phyloP scores from a whole-genome alignment of 2,888 invertebrate species.

The Melanostoma scalare region DNA sequence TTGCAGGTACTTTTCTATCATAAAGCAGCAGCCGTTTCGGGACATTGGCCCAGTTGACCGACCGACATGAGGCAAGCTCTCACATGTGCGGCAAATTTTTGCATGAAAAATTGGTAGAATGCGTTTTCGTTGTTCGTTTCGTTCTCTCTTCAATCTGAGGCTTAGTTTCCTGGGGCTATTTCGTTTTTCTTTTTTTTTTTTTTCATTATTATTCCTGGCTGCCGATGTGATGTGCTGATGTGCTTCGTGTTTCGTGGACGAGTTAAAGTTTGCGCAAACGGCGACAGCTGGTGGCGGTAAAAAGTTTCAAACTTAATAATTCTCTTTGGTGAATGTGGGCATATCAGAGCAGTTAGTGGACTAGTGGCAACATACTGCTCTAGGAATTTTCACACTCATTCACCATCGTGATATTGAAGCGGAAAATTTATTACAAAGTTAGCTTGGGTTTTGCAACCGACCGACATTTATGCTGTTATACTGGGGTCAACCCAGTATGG shows the following conservation, averaged over 20 bases:
- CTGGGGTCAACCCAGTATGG: constrained; percentile 45
- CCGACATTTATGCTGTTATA: constrained; percentile 3
- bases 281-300: constrained; percentile 7
- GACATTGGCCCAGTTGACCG: not conserved
- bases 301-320: constrained; percentile 59
- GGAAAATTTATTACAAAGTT: constrained; percentile 47
- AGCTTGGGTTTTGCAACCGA: constrained; percentile 21
- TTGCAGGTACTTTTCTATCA: constrained; percentile 64
- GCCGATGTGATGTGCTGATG: constrained; percentile 31
- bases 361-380: constrained; percentile 43
- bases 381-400: constrained; percentile 26
- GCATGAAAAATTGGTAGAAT: constrained; percentile 56
- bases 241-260: constrained; percentile 27
- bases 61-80: not conserved
- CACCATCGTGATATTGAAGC: constrained; percentile 9
- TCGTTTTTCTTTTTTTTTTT: not conserved
- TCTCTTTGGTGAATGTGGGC: not conserved
- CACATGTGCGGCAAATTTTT: constrained; percentile 38
- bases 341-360: not conserved
- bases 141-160: not conserved
- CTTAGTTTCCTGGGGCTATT: constrained; percentile 5
- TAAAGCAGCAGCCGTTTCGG: not conserved
- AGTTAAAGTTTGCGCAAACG: constrained; percentile 33
- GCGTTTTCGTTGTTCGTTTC: constrained; percentile 37
- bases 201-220: not conserved